Percentiles rank a stretch among this genome's conserved stretches.
These are phyloP conservation scores for Cerastis rubricosa DNA, from an alignment of 2,888 invertebrate species.

Conservation along the genomic window DNA sequence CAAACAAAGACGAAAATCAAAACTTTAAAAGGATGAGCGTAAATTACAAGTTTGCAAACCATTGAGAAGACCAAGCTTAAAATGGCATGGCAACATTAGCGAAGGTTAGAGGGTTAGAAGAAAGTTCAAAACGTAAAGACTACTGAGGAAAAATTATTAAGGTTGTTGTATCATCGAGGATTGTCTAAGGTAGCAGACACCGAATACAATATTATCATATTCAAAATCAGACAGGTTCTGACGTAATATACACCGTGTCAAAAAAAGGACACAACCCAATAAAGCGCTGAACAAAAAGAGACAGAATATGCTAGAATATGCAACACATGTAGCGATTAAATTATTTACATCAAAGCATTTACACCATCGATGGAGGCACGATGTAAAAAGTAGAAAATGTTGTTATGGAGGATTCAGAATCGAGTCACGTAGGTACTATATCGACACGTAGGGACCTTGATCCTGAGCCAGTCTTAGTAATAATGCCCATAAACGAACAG, in stretches of 20 bases:
- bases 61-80: not conserved
- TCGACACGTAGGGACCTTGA: constrained; percentile 67
- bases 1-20: not conserved
- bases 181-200: constrained; percentile 13
- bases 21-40: constrained; percentile 9
- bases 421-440: constrained; percentile 65
- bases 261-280: constrained; percentile 42
- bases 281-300: constrained; percentile 52
- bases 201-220: constrained; percentile 12
- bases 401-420: constrained; percentile 62
- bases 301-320: constrained; percentile 51
- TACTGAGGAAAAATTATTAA: not conserved
- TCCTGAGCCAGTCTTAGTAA: constrained; percentile 71
- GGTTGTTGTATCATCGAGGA: not conserved
- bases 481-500: constrained; percentile 75
- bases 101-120: not conserved
- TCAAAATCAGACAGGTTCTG: constrained; percentile 19
- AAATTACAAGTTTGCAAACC: not conserved
- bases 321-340: constrained; percentile 55
- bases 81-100: not conserved
- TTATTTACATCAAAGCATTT: constrained; percentile 58
- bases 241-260: constrained; percentile 31
- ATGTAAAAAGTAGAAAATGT: constrained; percentile 60
- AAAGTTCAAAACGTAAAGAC: not conserved
- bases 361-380: constrained; percentile 46